These are phyloP conservation scores for Tapera naevia DNA, from an alignment of 2,797 vertebrate genomes.

Conservation along the genomic window DNA sequence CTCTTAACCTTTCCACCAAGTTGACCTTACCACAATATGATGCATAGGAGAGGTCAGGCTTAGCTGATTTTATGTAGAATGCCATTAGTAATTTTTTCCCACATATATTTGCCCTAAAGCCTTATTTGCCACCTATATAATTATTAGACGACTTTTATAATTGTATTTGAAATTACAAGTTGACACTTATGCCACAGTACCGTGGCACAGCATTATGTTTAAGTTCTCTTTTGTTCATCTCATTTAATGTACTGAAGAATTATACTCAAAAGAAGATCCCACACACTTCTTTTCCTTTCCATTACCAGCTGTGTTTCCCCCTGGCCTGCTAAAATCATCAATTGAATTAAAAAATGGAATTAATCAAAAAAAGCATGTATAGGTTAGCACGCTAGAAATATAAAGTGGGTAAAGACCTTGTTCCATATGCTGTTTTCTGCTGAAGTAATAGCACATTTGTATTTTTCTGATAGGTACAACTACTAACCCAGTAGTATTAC, in stretches of 20 bases:
- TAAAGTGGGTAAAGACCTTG: background rate
- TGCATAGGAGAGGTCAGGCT: slow-evolving; percentile 54
- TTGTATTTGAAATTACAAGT: slow-evolving; percentile 79
- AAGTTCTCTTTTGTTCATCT: slow-evolving; percentile 75
- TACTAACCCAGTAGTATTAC: background rate
- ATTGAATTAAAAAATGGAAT: background rate
- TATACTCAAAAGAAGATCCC: slow-evolving; percentile 37
- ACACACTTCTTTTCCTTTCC: slow-evolving; percentile 1
- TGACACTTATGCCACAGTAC: slow-evolving; percentile 69
- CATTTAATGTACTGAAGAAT: slow-evolving; percentile 62
- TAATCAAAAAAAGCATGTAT: background rate
- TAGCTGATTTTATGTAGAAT: slow-evolving; percentile 66
- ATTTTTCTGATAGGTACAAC: background rate
- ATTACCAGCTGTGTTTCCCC: background rate
- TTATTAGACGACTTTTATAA: slow-evolving; percentile 79
- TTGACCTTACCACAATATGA: slow-evolving; percentile 48
- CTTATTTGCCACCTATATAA: slow-evolving; percentile 77
- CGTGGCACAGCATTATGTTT: slow-evolving; percentile 61
- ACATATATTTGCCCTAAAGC: slow-evolving; percentile 64
- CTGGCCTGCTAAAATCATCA: background rate
- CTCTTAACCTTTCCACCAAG: slow-evolving; percentile 67
- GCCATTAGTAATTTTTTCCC: slow-evolving; percentile 74
- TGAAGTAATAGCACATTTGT: background rate
- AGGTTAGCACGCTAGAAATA: background rate
- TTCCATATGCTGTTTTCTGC: slow-evolving; percentile 4